phyloP scores from a whole-genome alignment of 2,797 vertebrate species.

The Paramormyrops hopkinsi region DNA sequence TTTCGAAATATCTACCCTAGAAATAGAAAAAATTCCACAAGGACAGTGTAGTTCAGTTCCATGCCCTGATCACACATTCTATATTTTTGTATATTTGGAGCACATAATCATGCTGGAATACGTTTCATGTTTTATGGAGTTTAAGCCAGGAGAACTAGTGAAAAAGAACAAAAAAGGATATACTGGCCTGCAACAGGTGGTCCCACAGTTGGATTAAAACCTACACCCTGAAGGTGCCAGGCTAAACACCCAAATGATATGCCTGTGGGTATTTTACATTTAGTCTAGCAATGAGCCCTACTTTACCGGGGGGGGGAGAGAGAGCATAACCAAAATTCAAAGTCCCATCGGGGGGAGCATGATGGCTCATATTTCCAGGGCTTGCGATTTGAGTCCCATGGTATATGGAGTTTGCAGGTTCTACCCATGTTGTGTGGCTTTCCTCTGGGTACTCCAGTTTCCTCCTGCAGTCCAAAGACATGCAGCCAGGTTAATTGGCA shows the following conservation, averaged over 20 bases:
- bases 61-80: not conserved
- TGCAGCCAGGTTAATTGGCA: not conserved
- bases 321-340: not conserved
- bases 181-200: not conserved
- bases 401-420: not conserved
- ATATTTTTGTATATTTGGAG: not conserved
- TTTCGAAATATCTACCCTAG: not conserved
- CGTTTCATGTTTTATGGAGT: not conserved
- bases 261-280: not conserved
- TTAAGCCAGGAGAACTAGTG: not conserved
- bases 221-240: not conserved
- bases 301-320: no score
- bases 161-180: not conserved
- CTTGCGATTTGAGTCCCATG: not conserved
- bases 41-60: not conserved
- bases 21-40: not conserved
- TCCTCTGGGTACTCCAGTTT: not conserved
- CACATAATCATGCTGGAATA: not conserved
- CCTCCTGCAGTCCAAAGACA: not conserved
- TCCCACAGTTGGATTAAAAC: not conserved
- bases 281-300: not conserved
- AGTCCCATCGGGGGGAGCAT: not conserved
- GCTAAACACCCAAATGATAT: not conserved
- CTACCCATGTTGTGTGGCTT: not conserved
- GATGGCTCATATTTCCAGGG: not conserved